Base-by-base conservation (phyloP, 1,140 invertebrate species). In the Brachionus sp. region DNA sequence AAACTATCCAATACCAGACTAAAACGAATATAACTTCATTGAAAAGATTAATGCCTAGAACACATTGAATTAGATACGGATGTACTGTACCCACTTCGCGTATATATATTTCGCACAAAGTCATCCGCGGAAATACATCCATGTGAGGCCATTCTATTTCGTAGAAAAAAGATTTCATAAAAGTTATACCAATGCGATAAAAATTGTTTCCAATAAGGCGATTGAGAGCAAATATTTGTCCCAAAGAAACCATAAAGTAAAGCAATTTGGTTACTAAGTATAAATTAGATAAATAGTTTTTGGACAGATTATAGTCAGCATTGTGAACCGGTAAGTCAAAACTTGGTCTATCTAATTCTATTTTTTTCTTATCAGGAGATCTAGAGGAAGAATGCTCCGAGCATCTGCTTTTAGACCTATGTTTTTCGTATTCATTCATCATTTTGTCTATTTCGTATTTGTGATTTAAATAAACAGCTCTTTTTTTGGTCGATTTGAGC, bases 21-120 rank as follows among this genome's bases (percentile, higher is more conserved):
- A 88, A 87, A 25, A 88, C 84, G 64, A 89, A 86, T 42, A 89
- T 84, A 50, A 89, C 88, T 82, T 89, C 88, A 83, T 89, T 89
- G 84, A 89, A 89, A 44, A 89, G 86, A 84, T 89, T 89, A n/a
- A 89, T 85, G 16, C 86, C 86, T 10, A 89, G 83, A 9, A 89
- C 88, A 77, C 88, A 89, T 39, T 88, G 86, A 19, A 89, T 88
- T 7, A 88, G 87, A 84, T 89, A 85, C 23, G 44, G 75, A 68
- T 85, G 85, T n/a, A 66, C 35, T 9, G 57, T 44, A 35, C 80
- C 80, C 5, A 82, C 50, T 70, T 82, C 80, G 9, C 80, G 80
- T 9, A 82, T 70, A 9, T 68, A 50, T 16, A 82, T 66, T 39
- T 86, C 86, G 53, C 86, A 80, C 33, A 80, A 66, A 23, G 77